Base-by-base conservation (phyloP, 53 echinoderm and acorn worm species). In the Paracentrotus lividus region DNA sequence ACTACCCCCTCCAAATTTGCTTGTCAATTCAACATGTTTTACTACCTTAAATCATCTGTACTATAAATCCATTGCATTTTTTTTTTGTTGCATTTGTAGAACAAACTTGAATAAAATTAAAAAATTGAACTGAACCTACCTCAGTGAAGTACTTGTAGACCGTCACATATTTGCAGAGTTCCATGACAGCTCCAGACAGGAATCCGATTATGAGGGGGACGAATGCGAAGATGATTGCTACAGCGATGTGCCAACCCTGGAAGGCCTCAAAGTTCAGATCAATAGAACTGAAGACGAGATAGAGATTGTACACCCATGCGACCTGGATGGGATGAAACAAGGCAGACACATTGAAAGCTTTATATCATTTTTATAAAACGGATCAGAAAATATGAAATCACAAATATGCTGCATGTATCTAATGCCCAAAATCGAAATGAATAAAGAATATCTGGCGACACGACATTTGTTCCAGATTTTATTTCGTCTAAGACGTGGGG, bases 161-260 rank as follows among this genome's bases (percentile, higher is more conserved):
- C 20, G 77, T 38, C 49, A 92, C 33, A 55, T 92, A 81, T 42
- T 92, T 92, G 60, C 92, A 92, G 52, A 92, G 92, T 44, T 92
- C 92, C 77, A 92, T 92, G 84, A 92, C 92, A 12, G 92, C 92
- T 5, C 92, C 92, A 2, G 59, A 92, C 51, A 92, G 77, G 81
- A 92, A 92, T 15, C 92, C 92, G 76, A 92, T 92, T 42, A 92
- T 92, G 92, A 92, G 92, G 43, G 92, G 92, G 7, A 92, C 92
- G 54, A 92, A 92, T 5, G 92, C 92, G 1, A 92, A 53, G 92
- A 92, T 78, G 60, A 92, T 78, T 8, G 92, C 92, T 10, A 92
- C 92, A 43, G 92, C 92, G 43, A 92, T 81, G 81, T 92, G 92
- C 92, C 92, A 92, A n/a, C 92, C 92, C 15, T 92, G 92, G 92